A percentile compares a stretch with the other conserved stretches of the same genome.
Evolutionary conservation across 2,888 invertebrate genomes (phyloP).

Genomic region (Sturmia bella): DNA sequence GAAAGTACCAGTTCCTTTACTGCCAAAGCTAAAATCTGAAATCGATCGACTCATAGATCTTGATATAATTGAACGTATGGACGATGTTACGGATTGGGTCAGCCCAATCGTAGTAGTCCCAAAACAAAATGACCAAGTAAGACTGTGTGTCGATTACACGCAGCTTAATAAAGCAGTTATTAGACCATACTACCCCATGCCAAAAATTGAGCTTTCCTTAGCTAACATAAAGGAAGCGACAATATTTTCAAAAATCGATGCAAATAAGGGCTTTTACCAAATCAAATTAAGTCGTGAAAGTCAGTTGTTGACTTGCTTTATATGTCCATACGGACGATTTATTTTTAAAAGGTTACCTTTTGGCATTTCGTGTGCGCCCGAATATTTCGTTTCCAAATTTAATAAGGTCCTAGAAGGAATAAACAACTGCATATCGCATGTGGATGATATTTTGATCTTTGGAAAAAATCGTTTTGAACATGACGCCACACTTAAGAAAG

Average conservation of each 20-base stretch:
- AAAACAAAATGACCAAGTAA: not conserved
- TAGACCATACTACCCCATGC: not conserved
- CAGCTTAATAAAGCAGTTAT: not conserved
- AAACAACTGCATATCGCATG: not conserved
- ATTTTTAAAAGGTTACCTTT: not conserved
- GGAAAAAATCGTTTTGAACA: not conserved
- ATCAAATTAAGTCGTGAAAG: not conserved
- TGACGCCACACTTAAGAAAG: not conserved
- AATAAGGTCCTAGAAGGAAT: not conserved
- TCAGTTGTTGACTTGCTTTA: not conserved
- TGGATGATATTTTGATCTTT: not conserved
- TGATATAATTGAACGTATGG: not conserved
- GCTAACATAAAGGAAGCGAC: not conserved
- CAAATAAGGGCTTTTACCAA: not conserved
- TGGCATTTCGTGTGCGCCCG: not conserved
- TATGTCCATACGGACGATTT: not conserved
- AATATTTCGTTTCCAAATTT: not conserved
- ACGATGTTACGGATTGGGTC: not conserved
- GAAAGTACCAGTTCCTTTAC: no score
- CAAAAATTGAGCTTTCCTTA: not conserved
- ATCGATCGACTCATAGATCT: not conserved
- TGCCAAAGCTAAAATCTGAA: not conserved
- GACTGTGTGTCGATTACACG: not conserved
- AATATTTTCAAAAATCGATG: not conserved
- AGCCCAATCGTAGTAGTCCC: not conserved